These are phyloP conservation scores for Manacus vitellinus DNA, from an alignment of 2,113 vertebrate genomes.

Conservation along the genomic window DNA sequence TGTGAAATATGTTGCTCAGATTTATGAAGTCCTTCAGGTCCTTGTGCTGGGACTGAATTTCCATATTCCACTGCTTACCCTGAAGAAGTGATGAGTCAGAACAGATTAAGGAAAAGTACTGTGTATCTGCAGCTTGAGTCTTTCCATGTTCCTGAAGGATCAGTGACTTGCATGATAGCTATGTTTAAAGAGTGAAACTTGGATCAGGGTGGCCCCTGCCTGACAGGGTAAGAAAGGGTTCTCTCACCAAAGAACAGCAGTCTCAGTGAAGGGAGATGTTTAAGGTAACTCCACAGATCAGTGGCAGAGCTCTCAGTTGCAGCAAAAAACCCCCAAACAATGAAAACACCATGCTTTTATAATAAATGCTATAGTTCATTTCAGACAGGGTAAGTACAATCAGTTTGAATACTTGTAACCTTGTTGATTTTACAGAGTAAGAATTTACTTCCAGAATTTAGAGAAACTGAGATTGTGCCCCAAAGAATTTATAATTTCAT, in stretches of 20 bases:
- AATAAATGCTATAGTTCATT: neutral
- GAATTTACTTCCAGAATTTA: neutral
- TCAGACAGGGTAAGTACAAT: neutral
- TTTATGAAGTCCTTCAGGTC: conserved; percentile 21
- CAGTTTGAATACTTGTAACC: neutral
- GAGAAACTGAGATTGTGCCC: neutral
- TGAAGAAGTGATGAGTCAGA: conserved; percentile 4
- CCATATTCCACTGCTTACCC: neutral
- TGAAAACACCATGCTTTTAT: neutral
- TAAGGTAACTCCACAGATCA: neutral
- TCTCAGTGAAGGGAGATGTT: neutral
- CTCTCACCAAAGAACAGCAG: neutral
- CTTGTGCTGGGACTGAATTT: neutral
- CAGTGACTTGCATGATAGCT: neutral
- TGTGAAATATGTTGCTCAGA: neutral
- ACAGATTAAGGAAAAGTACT: neutral
- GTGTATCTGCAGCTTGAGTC: neutral
- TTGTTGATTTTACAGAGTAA: neutral
- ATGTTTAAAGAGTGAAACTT: neutral
- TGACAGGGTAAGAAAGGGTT: neutral
- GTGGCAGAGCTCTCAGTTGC: neutral
- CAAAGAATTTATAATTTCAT: neutral
- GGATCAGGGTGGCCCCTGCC: neutral
- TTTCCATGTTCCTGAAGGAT: neutral
- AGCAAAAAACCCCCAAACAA: neutral